Evolutionary conservation across 2,797 vertebrate species (phyloP), one percentile per base, ranked within the genome.

Genomic region (Bufotes viridis): DNA sequence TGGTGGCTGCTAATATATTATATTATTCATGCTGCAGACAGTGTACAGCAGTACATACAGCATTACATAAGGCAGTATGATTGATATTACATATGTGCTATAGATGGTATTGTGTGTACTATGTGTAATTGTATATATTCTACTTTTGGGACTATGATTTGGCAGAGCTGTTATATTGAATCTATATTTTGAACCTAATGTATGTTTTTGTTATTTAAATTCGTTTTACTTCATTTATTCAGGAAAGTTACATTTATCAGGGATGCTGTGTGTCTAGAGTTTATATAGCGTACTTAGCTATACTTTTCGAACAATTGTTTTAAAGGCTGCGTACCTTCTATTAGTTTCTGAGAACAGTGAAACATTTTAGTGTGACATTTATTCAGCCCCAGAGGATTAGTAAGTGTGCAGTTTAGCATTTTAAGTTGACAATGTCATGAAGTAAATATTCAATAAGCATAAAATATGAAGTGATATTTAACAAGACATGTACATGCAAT

Each of bases 391-490:
- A 86, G 88, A 86, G 88, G 84, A 89, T 89, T 89, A 89, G 84
- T 86, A 86, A 89, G 69, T 89, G 72, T 69, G 84, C 88, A 82
- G 84, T 89, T 89, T 82, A 86, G 88, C 78, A 89, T 89, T 89
- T 89, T 89, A 86, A 86, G 70, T 86, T 89, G 88, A 89, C 88
- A 89, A 69, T 89, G 84, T 89, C 83, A 89, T 82, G 78, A 85
- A 89, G 87, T 89, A 89, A 82, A 86, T 82, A 86, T 89, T 89
- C 84, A 86, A 89, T 89, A 86, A 89, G 88, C 88, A 89, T 89
- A 89, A 89, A 86, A 86, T 86, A 89, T 86, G 79, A 89, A 86
- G 84, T 81, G 79, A 85, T 85, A 89, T 86, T 82, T 82, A 86
- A 78, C 79, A 78, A 67, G 88, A 89, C 70, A 89, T 76, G 78